Conservation (phyloP, 1,140 invertebrate species). For the Drosophila insularis region DNA sequence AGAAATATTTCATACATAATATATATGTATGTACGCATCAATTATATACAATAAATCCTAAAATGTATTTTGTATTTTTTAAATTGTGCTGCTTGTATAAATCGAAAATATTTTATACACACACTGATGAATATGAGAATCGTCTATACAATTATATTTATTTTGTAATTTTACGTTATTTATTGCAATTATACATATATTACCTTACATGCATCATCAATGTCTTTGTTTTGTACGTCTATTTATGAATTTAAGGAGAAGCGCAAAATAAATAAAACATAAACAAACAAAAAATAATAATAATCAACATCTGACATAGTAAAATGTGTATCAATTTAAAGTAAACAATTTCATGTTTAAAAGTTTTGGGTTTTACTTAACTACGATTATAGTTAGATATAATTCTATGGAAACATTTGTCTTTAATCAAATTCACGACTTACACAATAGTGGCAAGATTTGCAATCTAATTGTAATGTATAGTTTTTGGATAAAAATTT, state of each 20-base stretch:
- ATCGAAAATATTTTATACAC: constrained; percentile 69
- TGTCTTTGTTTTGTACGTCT: constrained; percentile 60
- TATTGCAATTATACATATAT: constrained; percentile 71
- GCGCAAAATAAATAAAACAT: constrained; percentile 56
- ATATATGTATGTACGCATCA: constrained; percentile 47
- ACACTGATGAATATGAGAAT: constrained; percentile 52
- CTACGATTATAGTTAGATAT: not conserved
- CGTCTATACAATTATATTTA: constrained; percentile 57
- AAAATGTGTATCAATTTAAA: not conserved
- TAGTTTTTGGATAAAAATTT: no score
- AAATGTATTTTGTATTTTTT: constrained; percentile 69
- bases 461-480: not conserved
- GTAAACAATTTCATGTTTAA: not conserved
- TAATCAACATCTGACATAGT: not conserved
- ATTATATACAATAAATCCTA: constrained; percentile 54
- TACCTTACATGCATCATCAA: constrained; percentile 58
- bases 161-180: constrained; percentile 78
- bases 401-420: not conserved
- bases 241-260: constrained; percentile 49
- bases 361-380: not conserved
- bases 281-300: no score
- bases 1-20: constrained; percentile 56
- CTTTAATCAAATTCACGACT: not conserved
- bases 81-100: constrained; percentile 77
- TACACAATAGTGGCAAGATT: not conserved